A percentile compares a stretch with the other conserved stretches of the same genome.
Conservation (phyloP, 2,888 invertebrate genomes). For the Fragum whitleyi region DNA sequence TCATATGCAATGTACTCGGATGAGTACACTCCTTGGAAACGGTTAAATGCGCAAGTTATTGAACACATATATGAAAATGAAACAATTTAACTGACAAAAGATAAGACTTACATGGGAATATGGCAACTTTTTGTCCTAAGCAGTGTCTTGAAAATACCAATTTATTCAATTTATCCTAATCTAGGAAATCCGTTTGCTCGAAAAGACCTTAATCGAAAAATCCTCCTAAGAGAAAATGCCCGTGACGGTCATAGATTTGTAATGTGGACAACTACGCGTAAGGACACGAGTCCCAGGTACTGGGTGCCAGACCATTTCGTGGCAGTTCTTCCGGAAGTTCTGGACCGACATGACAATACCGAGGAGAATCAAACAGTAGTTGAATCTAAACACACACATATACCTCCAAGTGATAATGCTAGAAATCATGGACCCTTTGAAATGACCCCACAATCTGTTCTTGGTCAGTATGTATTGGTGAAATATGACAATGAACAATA, state of each 20-base stretch:
- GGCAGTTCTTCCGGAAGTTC: background rate
- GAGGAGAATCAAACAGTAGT: background rate
- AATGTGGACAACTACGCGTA: conserved; percentile 14
- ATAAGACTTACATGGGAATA: conserved; percentile 19
- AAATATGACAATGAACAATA: background rate
- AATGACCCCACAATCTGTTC: background rate
- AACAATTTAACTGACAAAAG: background rate
- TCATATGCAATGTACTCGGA: conserved; percentile 11
- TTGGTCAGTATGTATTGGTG: background rate
- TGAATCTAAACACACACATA: background rate
- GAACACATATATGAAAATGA: background rate
- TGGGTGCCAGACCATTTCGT: conserved; percentile 16
- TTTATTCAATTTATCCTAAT: conserved; percentile 39
- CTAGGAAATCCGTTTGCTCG: conserved; percentile 33
- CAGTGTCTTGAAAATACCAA: conserved; percentile 34
- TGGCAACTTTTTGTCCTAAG: conserved; percentile 28
- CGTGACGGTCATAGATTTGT: background rate
- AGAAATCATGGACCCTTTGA: background rate
- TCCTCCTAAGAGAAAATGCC: background rate
- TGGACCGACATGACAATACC: background rate
- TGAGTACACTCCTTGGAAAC: background rate
- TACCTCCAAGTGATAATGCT: background rate
- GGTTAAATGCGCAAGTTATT: background rate
- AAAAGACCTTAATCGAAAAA: conserved; percentile 32
- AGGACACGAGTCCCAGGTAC: background rate